Evolutionary conservation across 1,140 invertebrate species (phyloP), one percentile per base, ranked within the genome.

Genomic region (Pseudobourletiella spinata): DNA sequence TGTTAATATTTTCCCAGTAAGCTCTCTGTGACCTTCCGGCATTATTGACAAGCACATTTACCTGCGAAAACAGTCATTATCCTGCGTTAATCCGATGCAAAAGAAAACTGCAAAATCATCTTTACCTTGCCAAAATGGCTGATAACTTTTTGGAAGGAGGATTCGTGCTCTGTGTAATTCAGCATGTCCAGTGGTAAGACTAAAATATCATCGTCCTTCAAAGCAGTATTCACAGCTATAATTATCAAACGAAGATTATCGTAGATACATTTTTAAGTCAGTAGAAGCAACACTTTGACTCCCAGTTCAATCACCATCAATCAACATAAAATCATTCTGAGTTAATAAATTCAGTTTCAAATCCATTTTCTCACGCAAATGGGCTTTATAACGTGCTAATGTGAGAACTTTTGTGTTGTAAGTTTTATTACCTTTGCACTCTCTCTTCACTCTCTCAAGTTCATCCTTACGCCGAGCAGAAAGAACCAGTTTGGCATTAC

Each of bases 11-110:
- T 61, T 86, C 83, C 84, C 87, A 92, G 26, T 72, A 63, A 2
- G 86, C 87, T 64, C 89, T 74, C 76, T 94, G 90, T 29, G 86
- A 86, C 65, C 88, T 75, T 2, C 88, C 89, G 16, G 88, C 88
- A 77, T 91, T 91, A 71, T 87, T 88, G 0, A 91, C 80, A 24
- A 91, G 76, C 61, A 91, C 82, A 74, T 91, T 86, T 11, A 91
- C 71, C 83, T 84, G 63, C 28, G 74, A 72, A 65, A 57, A 15
- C 15, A 24, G 54, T 18, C 1, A 42, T 43, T 54, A 29, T 1
- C 20, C 60, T 18, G 59, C 43, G 55, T 56, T 26, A 30, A 64
- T 44, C 15, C 24, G 20, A 11, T n/a, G 22, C 2, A 25, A 30
- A 57, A 32, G 28, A n/a, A 65, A 44, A 57, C 28, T 2, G 16